These are phyloP conservation scores for Catocala nupta DNA, from an alignment of 2,888 invertebrate species.

Conservation along the genomic window DNA sequence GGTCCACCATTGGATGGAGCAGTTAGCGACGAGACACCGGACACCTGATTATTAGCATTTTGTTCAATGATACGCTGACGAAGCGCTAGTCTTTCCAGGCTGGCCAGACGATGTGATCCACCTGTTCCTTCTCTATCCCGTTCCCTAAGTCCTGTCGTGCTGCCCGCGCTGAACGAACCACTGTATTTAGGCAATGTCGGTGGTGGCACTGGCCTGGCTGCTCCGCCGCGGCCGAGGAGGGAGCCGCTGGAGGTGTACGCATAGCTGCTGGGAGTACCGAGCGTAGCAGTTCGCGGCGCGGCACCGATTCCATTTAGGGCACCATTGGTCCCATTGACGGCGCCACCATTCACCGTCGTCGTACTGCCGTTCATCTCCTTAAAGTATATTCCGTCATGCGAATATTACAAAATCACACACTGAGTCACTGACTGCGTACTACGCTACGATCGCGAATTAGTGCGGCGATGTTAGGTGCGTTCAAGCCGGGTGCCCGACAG, in stretches of 20 bases:
- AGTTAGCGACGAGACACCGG: slow-evolving; percentile 59
- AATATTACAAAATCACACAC: slow-evolving; percentile 78
- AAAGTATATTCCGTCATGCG: slow-evolving; percentile 78
- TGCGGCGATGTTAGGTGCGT: slow-evolving; percentile 77
- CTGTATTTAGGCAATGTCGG: slow-evolving; percentile 94
- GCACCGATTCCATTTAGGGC: slow-evolving; percentile 80
- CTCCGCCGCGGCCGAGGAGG: slow-evolving; percentile 87
- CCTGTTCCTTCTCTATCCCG: slow-evolving; percentile 90
- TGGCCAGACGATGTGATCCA: slow-evolving; percentile 93
- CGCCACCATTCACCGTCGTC: slow-evolving; percentile 84
- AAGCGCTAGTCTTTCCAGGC: slow-evolving; percentile 93
- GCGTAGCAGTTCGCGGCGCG: slow-evolving; percentile 82
- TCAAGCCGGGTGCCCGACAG: slow-evolving; percentile 84
- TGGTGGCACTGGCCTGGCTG: slow-evolving; percentile 91
- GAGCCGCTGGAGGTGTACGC: slow-evolving; percentile 89
- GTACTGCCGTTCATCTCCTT: slow-evolving; percentile 86
- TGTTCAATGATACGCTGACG: slow-evolving; percentile 94
- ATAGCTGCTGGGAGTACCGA: slow-evolving; percentile 88
- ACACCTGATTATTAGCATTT: slow-evolving; percentile 84
- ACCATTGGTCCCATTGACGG: slow-evolving; percentile 83
- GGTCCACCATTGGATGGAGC: slow-evolving; percentile 74
- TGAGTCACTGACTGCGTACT: slow-evolving; percentile 79
- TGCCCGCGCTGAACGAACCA: slow-evolving; percentile 92
- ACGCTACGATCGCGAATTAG: slow-evolving; percentile 74
- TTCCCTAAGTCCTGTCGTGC: slow-evolving; percentile 88